Percentiles rank a stretch among this genome's conserved stretches.
phyloP scores from a whole-genome alignment of 2,113 vertebrate species.

The Lonchura striata region DNA sequence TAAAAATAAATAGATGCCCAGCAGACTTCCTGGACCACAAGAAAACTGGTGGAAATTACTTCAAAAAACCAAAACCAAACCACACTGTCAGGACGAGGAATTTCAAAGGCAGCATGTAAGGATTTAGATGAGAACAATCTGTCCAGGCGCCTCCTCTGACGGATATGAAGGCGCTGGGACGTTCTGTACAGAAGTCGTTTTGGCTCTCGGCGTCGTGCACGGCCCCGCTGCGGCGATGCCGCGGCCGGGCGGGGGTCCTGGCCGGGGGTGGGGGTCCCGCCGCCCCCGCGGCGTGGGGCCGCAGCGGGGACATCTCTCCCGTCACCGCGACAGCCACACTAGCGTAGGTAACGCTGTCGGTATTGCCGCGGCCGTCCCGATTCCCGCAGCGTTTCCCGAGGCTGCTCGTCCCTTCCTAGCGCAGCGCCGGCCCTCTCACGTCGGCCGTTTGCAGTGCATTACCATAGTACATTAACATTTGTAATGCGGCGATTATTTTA shows the following conservation, averaged over 20 bases:
- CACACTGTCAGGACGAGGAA: background rate
- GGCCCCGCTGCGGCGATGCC: background rate
- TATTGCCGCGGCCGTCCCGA: background rate
- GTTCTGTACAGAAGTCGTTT: background rate
- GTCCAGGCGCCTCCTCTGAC: background rate
- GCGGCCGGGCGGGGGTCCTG: background rate
- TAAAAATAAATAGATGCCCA: background rate
- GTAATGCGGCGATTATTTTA: slow-evolving; percentile 72
- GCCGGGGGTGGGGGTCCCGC: background rate
- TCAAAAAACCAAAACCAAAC: background rate
- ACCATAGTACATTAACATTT: slow-evolving; percentile 73
- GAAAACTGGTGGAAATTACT: background rate
- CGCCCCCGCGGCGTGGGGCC: background rate
- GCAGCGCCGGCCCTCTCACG: background rate
- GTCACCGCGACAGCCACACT: fast-evolving
- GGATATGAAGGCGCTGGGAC: fast-evolving
- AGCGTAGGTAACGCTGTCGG: fast-evolving
- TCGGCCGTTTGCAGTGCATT: slow-evolving; percentile 55
- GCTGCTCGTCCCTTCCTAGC: background rate
- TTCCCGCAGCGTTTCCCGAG: background rate
- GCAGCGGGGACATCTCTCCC: fast-evolving
- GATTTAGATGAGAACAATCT: background rate
- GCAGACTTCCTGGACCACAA: background rate
- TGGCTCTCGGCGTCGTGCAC: background rate
- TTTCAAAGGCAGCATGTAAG: background rate